phyloP scores from a whole-genome alignment of 2,888 invertebrate species.

The Onchidella celtica region DNA sequence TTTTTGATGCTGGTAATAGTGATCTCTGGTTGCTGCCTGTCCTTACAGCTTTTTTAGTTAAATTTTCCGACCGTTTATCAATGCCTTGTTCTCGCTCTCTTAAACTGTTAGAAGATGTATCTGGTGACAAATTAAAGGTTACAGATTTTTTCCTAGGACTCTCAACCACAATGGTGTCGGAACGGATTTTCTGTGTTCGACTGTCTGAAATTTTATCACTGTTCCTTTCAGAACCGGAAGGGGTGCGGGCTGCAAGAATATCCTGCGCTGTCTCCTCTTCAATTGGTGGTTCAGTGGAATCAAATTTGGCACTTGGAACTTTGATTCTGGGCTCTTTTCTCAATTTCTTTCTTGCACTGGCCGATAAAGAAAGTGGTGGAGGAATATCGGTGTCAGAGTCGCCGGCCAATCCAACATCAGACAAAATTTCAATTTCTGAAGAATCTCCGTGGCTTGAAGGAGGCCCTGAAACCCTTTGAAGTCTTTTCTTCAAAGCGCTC shows the following conservation, averaged over 20 bases:
- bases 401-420: constrained; percentile 15
- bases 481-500: not conserved
- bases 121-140: constrained; percentile 5
- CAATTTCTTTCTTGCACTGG: constrained; percentile 14
- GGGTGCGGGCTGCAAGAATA: not conserved
- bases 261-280: constrained; percentile 37
- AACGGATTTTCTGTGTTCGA: not conserved
- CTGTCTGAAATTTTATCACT: not conserved
- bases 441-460: not conserved
- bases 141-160: constrained; percentile 1
- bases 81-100: not conserved
- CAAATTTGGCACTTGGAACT: constrained; percentile 6
- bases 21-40: not conserved
- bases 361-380: not conserved
- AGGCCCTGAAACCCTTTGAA: not conserved
- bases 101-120: not conserved
- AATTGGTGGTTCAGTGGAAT: constrained; percentile 24
- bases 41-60: not conserved
- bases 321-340: constrained; percentile 26
- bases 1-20: not conserved
- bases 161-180: not conserved
- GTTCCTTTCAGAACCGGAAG: not conserved
- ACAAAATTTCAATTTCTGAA: constrained; percentile 22
- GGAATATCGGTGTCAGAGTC: constrained; percentile 8
- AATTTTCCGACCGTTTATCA: not conserved